Evolutionary conservation across 2,797 vertebrate genomes (phyloP), one percentile per base, ranked within the genome.

Genomic region (Sebastes steindachneri): DNA sequence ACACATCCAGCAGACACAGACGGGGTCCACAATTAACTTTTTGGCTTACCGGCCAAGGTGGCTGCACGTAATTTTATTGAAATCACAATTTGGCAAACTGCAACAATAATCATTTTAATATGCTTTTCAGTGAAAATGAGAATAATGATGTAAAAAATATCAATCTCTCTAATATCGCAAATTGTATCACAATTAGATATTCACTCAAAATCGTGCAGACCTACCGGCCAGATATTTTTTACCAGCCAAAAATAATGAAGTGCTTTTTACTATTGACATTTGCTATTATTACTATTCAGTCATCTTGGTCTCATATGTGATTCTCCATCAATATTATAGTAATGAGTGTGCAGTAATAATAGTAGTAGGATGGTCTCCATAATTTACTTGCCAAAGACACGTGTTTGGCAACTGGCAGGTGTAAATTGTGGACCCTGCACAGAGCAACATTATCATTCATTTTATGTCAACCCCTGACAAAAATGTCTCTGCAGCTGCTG

Each of bases 161-260:
- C 45, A 48, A 19, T 48, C 17, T 48, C 45, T 48, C 45, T 19
- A 48, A 48, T 48, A 48, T 19, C 0, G 17, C 0, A 19, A 19
- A 19, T 48, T 48, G 0, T 19, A 48, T 0, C 3, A 0, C 7
- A 48, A 48, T 19, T 17, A 45, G 15, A 48, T 48, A 48, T 48
- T 48, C 0, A 19, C 45, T 48, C 41, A 17, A 48, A 48, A 48
- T 48, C 17, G 0, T 19, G 45, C 0, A 1, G 45, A 0, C 45
- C 45, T 8, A 48, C 45, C 45, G 0, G 17, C 45, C 45, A 48
- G 45, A 48, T 48, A 48, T 48, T 9, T 53, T 53, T 53, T 51
- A 51, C 7, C 0, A n/a, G 19, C 8, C 48, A 51, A 51, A 51
- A 51, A n/a, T 51, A n/a, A 9, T 51, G 0, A 51, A 51, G 17